Percentiles rank a stretch among this genome's conserved stretches.
Conservation (phyloP, 1,140 invertebrate species). For the Aphelinus atriplicis region DNA sequence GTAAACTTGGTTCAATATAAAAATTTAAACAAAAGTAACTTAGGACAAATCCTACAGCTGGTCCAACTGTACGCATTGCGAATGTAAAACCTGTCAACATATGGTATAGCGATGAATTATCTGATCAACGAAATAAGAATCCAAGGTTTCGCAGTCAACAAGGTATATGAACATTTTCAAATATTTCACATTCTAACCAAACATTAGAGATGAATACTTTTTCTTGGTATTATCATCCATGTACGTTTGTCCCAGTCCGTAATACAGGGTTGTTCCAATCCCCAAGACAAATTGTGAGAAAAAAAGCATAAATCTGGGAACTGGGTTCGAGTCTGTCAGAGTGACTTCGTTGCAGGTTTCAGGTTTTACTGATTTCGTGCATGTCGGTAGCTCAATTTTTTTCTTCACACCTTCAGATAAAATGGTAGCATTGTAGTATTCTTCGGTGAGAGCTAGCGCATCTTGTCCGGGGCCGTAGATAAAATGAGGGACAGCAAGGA, state of each 20-base stretch:
- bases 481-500: slow-evolving; percentile 74
- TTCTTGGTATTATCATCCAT: slow-evolving; percentile 78
- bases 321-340: slow-evolving; percentile 60
- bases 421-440: slow-evolving; percentile 59
- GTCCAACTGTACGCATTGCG: slow-evolving; percentile 69
- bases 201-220: slow-evolving; percentile 58
- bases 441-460: slow-evolving; percentile 62
- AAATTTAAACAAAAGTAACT: slow-evolving; percentile 70
- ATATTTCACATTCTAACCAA: no score
- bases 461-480: slow-evolving; percentile 74
- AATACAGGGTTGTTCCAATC: slow-evolving; percentile 76
- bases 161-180: no score
- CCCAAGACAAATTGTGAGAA: slow-evolving; percentile 76
- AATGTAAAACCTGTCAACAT: slow-evolving; percentile 69
- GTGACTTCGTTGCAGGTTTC: slow-evolving; percentile 65
- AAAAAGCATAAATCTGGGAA: slow-evolving; percentile 73
- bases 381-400: slow-evolving; percentile 49
- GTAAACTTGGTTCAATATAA: slow-evolving; percentile 73
- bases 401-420: slow-evolving; percentile 19
- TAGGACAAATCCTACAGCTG: slow-evolving; percentile 69
- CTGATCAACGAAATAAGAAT: no score
- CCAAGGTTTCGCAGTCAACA: no score
- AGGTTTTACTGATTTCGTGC: slow-evolving; percentile 42
- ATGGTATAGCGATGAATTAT: no score
- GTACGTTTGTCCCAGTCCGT: slow-evolving; percentile 75